A percentile compares a stretch with the other conserved stretches of the same genome.
Evolutionary conservation across 2,113 vertebrate genomes (phyloP).

Genomic region (Cephalophus harveyi): DNA sequence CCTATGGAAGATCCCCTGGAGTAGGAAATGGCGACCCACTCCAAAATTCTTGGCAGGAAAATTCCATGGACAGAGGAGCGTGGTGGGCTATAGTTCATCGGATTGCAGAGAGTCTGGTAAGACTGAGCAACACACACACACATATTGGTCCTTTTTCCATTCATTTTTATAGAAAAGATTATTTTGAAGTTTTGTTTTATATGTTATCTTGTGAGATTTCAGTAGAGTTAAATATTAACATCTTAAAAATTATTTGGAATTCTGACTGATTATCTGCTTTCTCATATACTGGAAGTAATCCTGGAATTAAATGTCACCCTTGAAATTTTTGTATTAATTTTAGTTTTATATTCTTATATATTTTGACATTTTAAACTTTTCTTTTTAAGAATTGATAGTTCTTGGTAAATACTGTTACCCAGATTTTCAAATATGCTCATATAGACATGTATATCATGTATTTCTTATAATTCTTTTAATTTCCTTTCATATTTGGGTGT

Average conservation of each 20-base stretch:
- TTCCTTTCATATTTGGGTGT: not conserved
- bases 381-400: not conserved
- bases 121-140: not conserved
- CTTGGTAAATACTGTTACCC: not conserved
- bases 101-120: not conserved
- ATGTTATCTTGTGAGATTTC: not conserved
- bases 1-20: not conserved
- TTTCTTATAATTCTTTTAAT: not conserved
- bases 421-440: not conserved
- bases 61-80: not conserved
- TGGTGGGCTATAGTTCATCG: not conserved
- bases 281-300: not conserved
- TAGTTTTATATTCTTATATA: not conserved
- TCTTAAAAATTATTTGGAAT: conserved; percentile 17
- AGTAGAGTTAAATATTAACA: not conserved
- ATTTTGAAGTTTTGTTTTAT: not conserved
- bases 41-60: not conserved
- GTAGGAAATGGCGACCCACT: not conserved
- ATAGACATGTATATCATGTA: not conserved
- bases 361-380: not conserved
- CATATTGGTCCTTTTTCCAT: not conserved
- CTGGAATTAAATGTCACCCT: not conserved
- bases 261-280: not conserved
- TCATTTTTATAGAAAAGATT: not conserved
- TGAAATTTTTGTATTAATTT: not conserved